Evolutionary conservation across 2,888 invertebrate species (phyloP).

Genomic region (Dioctria rufipes): DNA sequence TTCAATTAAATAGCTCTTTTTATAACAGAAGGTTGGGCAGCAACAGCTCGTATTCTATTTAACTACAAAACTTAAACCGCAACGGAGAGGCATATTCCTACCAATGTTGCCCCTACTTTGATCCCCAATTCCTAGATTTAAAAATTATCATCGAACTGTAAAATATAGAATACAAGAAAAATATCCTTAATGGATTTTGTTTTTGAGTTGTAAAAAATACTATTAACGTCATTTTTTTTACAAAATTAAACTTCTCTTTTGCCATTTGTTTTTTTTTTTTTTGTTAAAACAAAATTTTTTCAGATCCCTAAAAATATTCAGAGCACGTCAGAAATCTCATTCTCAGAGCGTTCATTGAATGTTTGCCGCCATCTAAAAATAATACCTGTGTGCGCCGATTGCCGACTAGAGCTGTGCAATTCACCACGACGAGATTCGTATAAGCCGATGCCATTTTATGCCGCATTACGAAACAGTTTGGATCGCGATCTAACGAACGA

Average conservation of each 20-base stretch:
- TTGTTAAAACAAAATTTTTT: not conserved
- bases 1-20: too few species aligned
- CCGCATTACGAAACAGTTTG: constrained; percentile 58
- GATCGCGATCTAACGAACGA: constrained; percentile 53
- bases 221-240: not conserved
- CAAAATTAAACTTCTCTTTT: not conserved
- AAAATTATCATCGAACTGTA: not conserved
- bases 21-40: too few species aligned
- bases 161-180: too few species aligned
- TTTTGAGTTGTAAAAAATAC: not conserved
- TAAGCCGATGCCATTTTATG: constrained; percentile 40
- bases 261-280: not conserved
- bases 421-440: constrained; percentile 8
- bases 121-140: too few species aligned
- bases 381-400: constrained; percentile 9
- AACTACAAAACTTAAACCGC: too few species aligned
- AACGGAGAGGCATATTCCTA: too few species aligned
- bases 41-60: too few species aligned
- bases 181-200: not conserved
- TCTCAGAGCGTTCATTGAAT: constrained; percentile 36
- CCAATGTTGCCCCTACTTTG: too few species aligned
- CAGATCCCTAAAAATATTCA: constrained; percentile 29
- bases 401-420: not conserved
- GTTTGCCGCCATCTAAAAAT: constrained; percentile 47
- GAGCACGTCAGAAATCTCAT: constrained; percentile 43